Conservation (phyloP, 92 coral and sea anemone species). For the Heteractis magnifica region DNA sequence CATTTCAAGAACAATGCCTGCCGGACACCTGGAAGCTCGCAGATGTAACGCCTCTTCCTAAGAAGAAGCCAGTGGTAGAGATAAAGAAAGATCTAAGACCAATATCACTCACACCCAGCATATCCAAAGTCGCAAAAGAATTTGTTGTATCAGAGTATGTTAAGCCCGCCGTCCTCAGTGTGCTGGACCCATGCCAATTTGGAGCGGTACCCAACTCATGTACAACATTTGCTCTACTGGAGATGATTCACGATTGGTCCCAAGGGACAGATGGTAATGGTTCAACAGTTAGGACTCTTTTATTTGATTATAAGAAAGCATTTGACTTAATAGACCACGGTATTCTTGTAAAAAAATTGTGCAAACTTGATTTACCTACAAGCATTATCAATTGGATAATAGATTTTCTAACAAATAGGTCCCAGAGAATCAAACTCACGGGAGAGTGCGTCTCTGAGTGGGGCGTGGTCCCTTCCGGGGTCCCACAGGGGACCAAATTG, state of each 20-base stretch:
- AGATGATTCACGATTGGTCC: conserved; percentile 37
- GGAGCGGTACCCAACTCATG: conserved; percentile 35
- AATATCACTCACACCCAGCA: conserved; percentile 50
- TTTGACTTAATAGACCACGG: conserved; percentile 27
- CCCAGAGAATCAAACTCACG: too few relatives aligned
- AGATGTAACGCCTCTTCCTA: conserved; percentile 51
- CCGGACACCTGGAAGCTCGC: conserved; percentile 43
- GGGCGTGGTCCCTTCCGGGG: too few relatives aligned
- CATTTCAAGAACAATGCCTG: conserved; percentile 47
- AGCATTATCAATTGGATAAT: neutral
- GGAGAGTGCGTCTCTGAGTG: too few relatives aligned
- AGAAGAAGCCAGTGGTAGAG: conserved; percentile 47
- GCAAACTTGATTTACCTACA: too few relatives aligned
- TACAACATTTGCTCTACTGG: conserved; percentile 28
- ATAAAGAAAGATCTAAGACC: conserved; percentile 48
- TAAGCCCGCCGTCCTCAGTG: conserved; percentile 27
- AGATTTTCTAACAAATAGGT: neutral
- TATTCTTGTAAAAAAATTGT: too few relatives aligned
- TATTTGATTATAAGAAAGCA: conserved; percentile 18
- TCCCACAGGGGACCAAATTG: too few relatives aligned
- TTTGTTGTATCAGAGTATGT: conserved; percentile 38
- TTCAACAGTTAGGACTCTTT: conserved; percentile 30
- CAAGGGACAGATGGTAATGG: conserved; percentile 37
- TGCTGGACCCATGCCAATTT: conserved; percentile 26
- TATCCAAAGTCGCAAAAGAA: conserved; percentile 45